Evolutionary conservation across 37 sponge, comb jelly and placozoan genomes (phyloP), one percentile per base, ranked within the genome.

Genomic region (Eunapius fragilis): DNA sequence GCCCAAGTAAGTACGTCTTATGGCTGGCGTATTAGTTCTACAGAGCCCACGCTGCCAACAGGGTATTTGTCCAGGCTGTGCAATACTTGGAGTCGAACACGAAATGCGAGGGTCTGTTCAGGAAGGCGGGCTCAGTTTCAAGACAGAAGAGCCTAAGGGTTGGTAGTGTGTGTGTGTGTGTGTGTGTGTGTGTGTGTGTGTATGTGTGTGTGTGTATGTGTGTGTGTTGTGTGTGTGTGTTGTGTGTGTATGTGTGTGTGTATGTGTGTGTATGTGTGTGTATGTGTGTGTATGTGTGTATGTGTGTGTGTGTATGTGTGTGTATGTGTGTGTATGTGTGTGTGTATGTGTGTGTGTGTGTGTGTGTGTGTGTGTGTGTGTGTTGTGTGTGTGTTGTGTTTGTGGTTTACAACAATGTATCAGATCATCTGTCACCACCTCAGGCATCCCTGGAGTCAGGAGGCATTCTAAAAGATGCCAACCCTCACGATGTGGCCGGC

Each of bases 81-180:
- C 33, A 72, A 28, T 79, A 71, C 36, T 81, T 94, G 71, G 50
- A 82, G 45, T 77, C 74, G 3, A 73, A 89, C 31, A 69, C 80
- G 25, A 13, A 37, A 28, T 27, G 24, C 36, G 87, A 91, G 72
- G 95, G 95, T 0, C 34, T 94, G 41, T 94, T 94, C 76, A 49
- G 95, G 26, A 91, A 91, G 75, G 69, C 87, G 49, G 95, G 95
- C 0, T 94, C 95, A 10, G 77, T 91, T 22, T 50, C 76, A 34
- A 85, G 92, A 37, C 92, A 86, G 50, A 84, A 78, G 37, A 72
- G 67, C 27, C 69, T 93, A 12, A 86, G 80, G 84, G 93, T 92
- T 76, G 38, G 80, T 26, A 37, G 30, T 36, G 26, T n/a, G n/a
- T n/a, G n/a, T n/a, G 78, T 85, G 71, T 73, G 47, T 9, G 49